phyloP scores from a whole-genome alignment of 2,113 vertebrate genomes.

The Dasyurus viverrinus region DNA sequence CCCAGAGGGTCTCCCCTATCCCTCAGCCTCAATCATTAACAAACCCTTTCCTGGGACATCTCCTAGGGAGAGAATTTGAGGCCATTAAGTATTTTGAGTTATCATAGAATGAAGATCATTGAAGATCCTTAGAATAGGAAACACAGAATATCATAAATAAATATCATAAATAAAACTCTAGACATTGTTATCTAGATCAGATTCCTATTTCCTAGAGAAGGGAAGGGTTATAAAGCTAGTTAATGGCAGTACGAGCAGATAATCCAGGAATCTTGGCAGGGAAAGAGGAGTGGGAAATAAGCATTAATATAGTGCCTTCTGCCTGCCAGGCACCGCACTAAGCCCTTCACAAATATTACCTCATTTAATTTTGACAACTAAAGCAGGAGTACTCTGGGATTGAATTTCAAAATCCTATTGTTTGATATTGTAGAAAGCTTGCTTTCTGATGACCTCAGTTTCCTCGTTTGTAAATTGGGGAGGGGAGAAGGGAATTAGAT shows the following conservation, averaged over 20 bases:
- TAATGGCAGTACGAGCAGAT: background rate
- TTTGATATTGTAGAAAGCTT: background rate
- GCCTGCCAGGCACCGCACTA: background rate
- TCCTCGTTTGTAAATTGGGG: background rate
- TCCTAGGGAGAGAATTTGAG: background rate
- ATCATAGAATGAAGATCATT: background rate
- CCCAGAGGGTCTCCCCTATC: background rate
- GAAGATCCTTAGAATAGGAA: background rate
- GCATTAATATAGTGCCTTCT: background rate
- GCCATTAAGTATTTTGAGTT: background rate
- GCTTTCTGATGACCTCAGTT: background rate
- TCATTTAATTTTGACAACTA: background rate
- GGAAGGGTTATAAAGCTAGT: background rate
- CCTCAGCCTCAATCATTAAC: background rate
- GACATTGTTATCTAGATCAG: background rate
- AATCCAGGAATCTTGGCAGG: background rate
- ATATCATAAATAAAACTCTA: background rate
- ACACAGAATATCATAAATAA: background rate
- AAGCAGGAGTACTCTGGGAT: background rate
- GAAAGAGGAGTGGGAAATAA: background rate
- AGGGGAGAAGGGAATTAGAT: background rate
- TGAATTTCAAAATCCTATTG: background rate
- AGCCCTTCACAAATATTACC: background rate
- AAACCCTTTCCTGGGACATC: background rate
- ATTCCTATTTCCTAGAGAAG: background rate